Evolutionary conservation across 2,888 invertebrate genomes (phyloP).

Genomic region (Cephus pygmeus): DNA sequence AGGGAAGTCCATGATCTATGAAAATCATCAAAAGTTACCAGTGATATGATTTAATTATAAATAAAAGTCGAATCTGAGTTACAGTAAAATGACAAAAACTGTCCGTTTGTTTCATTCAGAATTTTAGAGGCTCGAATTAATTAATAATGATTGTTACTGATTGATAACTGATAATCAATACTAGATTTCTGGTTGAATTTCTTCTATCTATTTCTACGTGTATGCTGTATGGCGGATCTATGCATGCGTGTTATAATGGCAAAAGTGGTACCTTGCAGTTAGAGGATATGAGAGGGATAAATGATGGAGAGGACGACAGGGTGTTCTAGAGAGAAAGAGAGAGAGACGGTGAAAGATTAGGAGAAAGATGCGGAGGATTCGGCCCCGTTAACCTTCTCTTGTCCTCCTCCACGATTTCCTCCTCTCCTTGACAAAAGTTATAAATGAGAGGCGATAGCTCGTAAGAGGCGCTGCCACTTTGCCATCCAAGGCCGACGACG

Average conservation of each 20-base stretch:
- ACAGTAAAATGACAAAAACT: not conserved
- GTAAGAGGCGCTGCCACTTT: constrained; percentile 58
- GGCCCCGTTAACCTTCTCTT: constrained; percentile 53
- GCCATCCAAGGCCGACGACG: constrained; percentile 52
- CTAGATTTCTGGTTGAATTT: not conserved
- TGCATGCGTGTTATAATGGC: not conserved
- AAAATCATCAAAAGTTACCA: not conserved
- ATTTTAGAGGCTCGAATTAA: not conserved
- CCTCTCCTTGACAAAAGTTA: constrained; percentile 54
- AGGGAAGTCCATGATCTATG: not conserved
- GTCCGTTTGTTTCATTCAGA: not conserved
- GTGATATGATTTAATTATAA: not conserved
- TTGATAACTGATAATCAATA: not conserved
- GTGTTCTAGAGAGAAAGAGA: constrained; percentile 4
- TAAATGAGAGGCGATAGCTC: constrained; percentile 57
- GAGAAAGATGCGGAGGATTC: constrained; percentile 32
- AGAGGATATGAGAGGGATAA: not conserved
- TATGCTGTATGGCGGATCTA: not conserved
- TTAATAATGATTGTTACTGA: not conserved
- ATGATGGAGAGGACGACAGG: not conserved
- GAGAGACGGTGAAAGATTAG: not conserved
- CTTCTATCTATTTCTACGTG: not conserved
- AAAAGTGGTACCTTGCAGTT: not conserved
- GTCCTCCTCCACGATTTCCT: constrained; percentile 33
- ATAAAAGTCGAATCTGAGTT: not conserved